Base-by-base conservation (phyloP, 1,140 invertebrate species). In the Gonioctena quinquepunctata region DNA sequence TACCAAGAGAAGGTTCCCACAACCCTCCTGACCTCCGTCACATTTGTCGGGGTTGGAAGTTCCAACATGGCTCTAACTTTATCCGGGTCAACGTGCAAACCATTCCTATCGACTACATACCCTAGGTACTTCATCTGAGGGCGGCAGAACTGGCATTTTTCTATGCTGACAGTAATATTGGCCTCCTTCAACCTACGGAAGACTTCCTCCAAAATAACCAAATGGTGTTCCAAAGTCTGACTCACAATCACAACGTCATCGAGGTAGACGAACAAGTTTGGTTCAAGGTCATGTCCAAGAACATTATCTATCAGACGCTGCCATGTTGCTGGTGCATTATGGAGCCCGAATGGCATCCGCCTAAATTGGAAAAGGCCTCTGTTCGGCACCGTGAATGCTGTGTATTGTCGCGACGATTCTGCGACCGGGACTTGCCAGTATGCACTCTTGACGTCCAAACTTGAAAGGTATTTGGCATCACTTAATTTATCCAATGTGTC, bases 311-410 rank as follows among this genome's bases (percentile, higher is more conserved):
- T 80, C n/a, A 83, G 70, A 57, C 80, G 33, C 28, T 81, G 76
- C 67, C 83, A 82, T 1, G 77, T 81, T 13, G 23, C 13, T 8
- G 62, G 52, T 67, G 68, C 57, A 71, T 81, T 82, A 11, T 57
- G 63, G 0, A 83, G 50, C 11, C 81, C 82, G 75, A 82, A 81
- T 11, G 80, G 76, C 77, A 84, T 80, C 0, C 66, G 11, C 7
- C 62, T 69, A 57, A 70, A 81, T 71, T 76, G 70, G 61, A 69
- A 82, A 7, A 71, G 28, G 2, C 72, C 71, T 62, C 76, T 80
- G 4, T 81, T 79, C 0, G 79, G 80, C 0, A 83, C 80, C 4
- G 81, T 77, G 62, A 87, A 87, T 0, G 83, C 84, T 0, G 86
- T 88, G 27, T 82, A 81, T 23, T 79, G 74, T 28, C 70, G 72